Percentiles rank a stretch among this genome's conserved stretches.
Conservation (phyloP, 1,140 invertebrate genomes). For the Helicoverpa zea region DNA sequence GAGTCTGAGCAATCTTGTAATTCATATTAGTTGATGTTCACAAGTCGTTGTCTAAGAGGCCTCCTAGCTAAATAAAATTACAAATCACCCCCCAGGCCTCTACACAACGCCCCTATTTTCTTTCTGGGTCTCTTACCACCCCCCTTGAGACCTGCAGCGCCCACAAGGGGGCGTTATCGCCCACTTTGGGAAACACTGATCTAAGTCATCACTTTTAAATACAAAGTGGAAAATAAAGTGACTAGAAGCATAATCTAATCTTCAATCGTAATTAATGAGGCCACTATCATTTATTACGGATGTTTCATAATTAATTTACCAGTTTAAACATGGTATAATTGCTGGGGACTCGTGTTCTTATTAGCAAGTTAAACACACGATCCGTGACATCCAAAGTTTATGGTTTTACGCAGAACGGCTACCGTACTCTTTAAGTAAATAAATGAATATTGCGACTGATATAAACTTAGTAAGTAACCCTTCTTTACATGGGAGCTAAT, state of each 20-base stretch:
- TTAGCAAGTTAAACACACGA: constrained; percentile 16
- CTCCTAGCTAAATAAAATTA: too few species aligned
- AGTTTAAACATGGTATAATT: not conserved
- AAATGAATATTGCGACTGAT: not conserved
- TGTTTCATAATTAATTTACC: not conserved
- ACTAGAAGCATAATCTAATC: not conserved
- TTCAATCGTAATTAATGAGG: not conserved
- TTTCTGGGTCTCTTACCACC: too few species aligned
- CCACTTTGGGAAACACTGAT: too few species aligned
- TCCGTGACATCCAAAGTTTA: constrained; percentile 12
- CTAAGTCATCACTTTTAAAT: too few species aligned
- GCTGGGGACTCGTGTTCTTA: constrained; percentile 16
- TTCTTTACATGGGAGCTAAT: not conserved
- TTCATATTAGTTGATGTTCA: too few species aligned
- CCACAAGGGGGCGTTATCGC: too few species aligned
- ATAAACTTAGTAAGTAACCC: not conserved
- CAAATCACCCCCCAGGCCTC: too few species aligned
- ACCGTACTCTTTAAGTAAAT: constrained; percentile 25
- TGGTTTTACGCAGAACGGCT: constrained; percentile 15
- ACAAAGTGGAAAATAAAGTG: too few species aligned
- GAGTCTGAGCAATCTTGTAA: too few species aligned
- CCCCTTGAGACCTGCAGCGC: too few species aligned
- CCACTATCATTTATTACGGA: not conserved
- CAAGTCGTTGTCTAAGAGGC: too few species aligned
- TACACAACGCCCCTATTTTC: too few species aligned